A percentile compares a stretch with the other conserved stretches of the same genome.
Evolutionary conservation across 2,888 invertebrate genomes (phyloP).

Genomic region (Yponomeuta cagnagella): DNA sequence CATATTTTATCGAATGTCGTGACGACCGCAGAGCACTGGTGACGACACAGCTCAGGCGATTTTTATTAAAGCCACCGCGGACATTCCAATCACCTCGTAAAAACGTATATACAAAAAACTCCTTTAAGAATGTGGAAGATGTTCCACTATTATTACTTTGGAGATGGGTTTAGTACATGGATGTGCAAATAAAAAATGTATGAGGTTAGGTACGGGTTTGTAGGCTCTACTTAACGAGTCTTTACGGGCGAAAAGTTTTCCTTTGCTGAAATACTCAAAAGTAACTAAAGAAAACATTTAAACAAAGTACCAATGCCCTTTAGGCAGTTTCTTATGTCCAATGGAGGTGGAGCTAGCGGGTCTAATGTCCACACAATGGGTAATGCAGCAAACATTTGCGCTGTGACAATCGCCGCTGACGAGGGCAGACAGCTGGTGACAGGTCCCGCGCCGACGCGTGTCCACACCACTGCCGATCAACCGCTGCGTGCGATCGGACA

Average conservation of each 20-base stretch:
- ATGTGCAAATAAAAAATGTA: not conserved
- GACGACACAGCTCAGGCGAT: conserved; percentile 26
- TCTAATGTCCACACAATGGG: not conserved
- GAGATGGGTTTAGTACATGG: not conserved
- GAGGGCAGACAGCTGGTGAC: conserved; percentile 29
- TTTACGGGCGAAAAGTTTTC: too few relatives aligned
- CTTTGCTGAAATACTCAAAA: too few relatives aligned
- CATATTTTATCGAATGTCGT: conserved; percentile 36
- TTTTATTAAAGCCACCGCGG: conserved; percentile 35
- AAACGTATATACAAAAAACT: conserved; percentile 18
- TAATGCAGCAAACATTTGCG: not conserved
- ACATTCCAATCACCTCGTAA: conserved; percentile 36
- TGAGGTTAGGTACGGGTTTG: not conserved
- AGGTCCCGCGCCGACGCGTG: conserved; percentile 15
- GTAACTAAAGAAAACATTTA: too few relatives aligned
- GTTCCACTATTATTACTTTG: not conserved
- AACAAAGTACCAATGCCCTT: too few relatives aligned
- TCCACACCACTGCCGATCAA: not conserved
- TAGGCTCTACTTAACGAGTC: too few relatives aligned
- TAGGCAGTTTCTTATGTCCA: not conserved
- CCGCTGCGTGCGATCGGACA: not conserved
- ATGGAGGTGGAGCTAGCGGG: not conserved
- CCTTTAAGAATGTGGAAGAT: conserved; percentile 15
- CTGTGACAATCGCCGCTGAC: conserved; percentile 21
- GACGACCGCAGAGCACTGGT: not conserved